Conservation (phyloP, 2,797 vertebrate genomes). For the Centropyge bicolor region DNA sequence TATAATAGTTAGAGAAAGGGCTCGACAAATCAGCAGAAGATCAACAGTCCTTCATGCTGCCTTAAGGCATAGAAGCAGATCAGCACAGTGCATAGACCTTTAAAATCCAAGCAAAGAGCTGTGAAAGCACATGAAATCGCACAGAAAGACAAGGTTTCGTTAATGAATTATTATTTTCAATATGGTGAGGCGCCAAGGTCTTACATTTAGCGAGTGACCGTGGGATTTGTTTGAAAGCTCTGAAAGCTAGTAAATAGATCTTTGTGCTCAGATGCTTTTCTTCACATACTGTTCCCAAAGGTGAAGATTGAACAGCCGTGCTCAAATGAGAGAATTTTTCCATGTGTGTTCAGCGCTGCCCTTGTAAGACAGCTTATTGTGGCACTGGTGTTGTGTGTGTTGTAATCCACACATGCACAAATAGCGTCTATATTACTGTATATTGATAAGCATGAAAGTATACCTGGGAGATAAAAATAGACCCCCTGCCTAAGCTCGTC, state of each 20-base stretch:
- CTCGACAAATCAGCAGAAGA: constrained; percentile 9
- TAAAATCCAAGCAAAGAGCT: constrained; percentile 20
- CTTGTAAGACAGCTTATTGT: not conserved
- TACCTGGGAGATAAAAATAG: constrained; percentile 69
- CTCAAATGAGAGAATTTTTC: constrained; percentile 5
- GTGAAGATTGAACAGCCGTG: not conserved
- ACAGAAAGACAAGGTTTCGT: constrained; percentile 4
- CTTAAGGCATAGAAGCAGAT: not conserved
- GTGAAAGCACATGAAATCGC: not conserved
- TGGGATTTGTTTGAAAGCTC: constrained; percentile 12
- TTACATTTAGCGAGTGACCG: constrained; percentile 10
- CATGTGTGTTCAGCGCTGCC: not conserved
- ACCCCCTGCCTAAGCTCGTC: constrained; percentile 40
- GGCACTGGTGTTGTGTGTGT: too few relatives aligned
- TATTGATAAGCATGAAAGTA: constrained; percentile 28
- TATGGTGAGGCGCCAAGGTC: not conserved
- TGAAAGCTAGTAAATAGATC: not conserved
- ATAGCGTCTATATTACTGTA: not conserved
- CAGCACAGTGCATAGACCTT: constrained; percentile 1
- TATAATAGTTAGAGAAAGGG: not conserved
- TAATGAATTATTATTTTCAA: not conserved
- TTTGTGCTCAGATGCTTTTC: not conserved
- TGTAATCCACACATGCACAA: not conserved
- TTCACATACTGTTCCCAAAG: not conserved
- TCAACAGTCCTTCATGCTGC: not conserved